These are phyloP conservation scores for Nudaria mundana DNA, from an alignment of 2,888 invertebrate genomes.

Conservation along the genomic window DNA sequence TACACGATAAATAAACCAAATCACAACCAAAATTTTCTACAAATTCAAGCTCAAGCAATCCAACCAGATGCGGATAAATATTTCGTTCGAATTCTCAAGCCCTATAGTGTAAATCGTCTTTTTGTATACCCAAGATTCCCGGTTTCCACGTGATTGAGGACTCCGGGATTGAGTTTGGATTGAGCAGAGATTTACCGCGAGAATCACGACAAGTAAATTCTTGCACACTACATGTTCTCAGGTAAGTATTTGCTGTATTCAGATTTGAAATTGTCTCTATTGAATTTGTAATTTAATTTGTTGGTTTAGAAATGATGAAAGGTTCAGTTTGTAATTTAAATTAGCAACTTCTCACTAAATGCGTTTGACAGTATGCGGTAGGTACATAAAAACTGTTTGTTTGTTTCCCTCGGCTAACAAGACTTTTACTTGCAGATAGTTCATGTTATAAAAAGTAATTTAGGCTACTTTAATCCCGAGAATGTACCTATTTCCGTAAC, in stretches of 20 bases:
- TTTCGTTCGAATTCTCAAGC: slow-evolving; percentile 21
- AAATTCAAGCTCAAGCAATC: slow-evolving; percentile 21
- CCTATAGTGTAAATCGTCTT: slow-evolving; percentile 27
- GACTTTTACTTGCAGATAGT: too few relatives aligned
- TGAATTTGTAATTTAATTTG: slow-evolving; percentile 37
- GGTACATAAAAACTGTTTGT: too few relatives aligned
- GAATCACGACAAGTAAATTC: slow-evolving; percentile 39
- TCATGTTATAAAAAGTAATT: too few relatives aligned
- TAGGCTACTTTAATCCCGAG: too few relatives aligned
- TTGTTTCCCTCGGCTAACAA: too few relatives aligned
- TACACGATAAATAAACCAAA: slow-evolving; percentile 1
- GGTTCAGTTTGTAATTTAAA: background rate
- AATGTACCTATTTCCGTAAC: too few relatives aligned
- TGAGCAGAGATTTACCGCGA: slow-evolving; percentile 30
- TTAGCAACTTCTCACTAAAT: too few relatives aligned
- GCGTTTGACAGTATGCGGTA: too few relatives aligned
- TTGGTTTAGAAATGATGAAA: background rate
- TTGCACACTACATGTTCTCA: slow-evolving; percentile 38
- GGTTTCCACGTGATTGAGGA: slow-evolving; percentile 48
- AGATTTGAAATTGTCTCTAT: slow-evolving; percentile 48
- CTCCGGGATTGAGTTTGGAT: slow-evolving; percentile 42
- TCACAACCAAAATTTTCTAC: background rate
- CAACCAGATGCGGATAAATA: slow-evolving; percentile 23
- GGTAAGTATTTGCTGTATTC: slow-evolving; percentile 25
- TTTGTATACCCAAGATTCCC: slow-evolving; percentile 38